These are phyloP conservation scores for Tauraco erythrolophus DNA, from an alignment of 2,113 vertebrate species.

Conservation along the genomic window DNA sequence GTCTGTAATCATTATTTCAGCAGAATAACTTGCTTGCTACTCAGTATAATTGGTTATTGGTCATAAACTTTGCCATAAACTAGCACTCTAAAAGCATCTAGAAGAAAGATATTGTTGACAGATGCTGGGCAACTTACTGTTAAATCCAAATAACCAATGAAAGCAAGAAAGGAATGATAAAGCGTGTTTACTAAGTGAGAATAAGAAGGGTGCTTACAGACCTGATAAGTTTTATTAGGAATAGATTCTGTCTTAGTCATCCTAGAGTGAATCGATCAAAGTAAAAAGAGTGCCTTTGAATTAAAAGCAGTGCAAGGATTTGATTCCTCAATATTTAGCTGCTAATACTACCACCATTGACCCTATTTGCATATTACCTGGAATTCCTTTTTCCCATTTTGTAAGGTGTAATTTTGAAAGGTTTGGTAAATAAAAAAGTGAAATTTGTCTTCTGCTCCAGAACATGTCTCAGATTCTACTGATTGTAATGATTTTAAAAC, in stretches of 20 bases:
- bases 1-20: background rate
- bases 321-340: background rate
- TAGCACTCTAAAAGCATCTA: background rate
- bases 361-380: background rate
- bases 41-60: background rate
- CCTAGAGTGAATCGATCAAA: background rate
- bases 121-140: background rate
- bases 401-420: background rate
- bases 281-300: background rate
- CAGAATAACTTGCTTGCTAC: background rate
- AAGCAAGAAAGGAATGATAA: background rate
- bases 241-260: background rate
- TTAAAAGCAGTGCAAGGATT: background rate
- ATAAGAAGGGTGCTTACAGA: background rate
- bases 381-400: background rate
- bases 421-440: background rate
- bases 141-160: background rate
- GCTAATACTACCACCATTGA: background rate
- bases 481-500: background rate
- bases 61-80: background rate
- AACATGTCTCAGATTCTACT: background rate
- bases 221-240: background rate
- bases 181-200: background rate
- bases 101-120: background rate
- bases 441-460: background rate